A percentile compares a stretch with the other conserved stretches of the same genome.
Evolutionary conservation across 1,140 invertebrate species (phyloP).

Genomic region (Rhynchophorus ferrugineus): DNA sequence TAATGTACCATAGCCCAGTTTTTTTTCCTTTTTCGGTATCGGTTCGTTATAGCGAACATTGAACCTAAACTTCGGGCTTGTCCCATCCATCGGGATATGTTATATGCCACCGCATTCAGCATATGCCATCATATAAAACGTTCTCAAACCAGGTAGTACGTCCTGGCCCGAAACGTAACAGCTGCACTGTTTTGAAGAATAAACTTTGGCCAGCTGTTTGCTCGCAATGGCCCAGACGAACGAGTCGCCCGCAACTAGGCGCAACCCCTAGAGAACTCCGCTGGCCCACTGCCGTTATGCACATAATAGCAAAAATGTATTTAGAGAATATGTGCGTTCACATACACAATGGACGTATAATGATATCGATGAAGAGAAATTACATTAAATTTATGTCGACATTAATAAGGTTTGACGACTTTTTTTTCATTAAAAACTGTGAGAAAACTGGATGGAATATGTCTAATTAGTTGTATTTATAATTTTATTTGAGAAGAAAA

Average conservation of each 20-base stretch:
- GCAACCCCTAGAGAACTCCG: too few relatives aligned
- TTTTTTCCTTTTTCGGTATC: slow-evolving; percentile 11
- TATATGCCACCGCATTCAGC: slow-evolving; percentile 14
- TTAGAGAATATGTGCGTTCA: slow-evolving; percentile 2
- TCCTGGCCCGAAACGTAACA: slow-evolving; percentile 11
- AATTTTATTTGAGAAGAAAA: too few relatives aligned
- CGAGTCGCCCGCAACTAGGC: too few relatives aligned
- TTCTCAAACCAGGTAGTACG: slow-evolving; percentile 35
- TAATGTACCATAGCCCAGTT: slow-evolving; percentile 4
- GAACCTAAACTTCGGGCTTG: slow-evolving; percentile 16
- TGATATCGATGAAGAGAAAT: slow-evolving; percentile 9
- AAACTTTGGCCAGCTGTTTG: slow-evolving; percentile 16
- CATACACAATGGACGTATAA: slow-evolving; percentile 1
- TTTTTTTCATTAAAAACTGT: background rate
- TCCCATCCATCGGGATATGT: slow-evolving; percentile 15
- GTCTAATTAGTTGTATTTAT: too few relatives aligned
- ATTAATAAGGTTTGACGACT: too few relatives aligned
- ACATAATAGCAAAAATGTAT: too few relatives aligned
- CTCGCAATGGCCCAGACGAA: slow-evolving; percentile 8
- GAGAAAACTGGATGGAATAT: too few relatives aligned
- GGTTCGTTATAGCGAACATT: slow-evolving; percentile 15
- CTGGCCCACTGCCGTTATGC: background rate
- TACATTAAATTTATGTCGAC: too few relatives aligned
- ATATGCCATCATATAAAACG: slow-evolving; percentile 30
- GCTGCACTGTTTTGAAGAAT: slow-evolving; percentile 26